Conservation (phyloP, 2,113 vertebrate species). For the Abramis brama region DNA sequence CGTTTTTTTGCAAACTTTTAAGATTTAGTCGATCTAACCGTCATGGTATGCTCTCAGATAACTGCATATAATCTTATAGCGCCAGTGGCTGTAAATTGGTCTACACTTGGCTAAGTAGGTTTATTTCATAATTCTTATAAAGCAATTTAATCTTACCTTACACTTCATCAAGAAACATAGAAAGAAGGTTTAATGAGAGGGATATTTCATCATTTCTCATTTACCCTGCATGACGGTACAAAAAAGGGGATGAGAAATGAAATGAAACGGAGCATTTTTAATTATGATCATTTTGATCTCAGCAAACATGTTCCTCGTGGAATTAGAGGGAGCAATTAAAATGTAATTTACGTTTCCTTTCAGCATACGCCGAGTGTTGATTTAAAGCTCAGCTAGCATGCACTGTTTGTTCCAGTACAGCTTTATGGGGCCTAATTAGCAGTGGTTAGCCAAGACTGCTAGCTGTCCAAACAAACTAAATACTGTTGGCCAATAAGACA, state of each 20-base stretch:
- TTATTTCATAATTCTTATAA: constrained; percentile 47
- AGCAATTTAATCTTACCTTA: constrained; percentile 54
- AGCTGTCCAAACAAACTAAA: constrained; percentile 58
- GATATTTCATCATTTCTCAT: constrained; percentile 50
- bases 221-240: constrained; percentile 27
- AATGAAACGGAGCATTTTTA: constrained; percentile 62
- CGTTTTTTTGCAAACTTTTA: constrained; percentile 5
- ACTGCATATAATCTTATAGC: neutral
- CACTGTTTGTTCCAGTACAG: constrained; percentile 60
- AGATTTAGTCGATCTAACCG: constrained; percentile 1
- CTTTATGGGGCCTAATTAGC: constrained; percentile 63
- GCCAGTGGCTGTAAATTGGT: constrained; percentile 27
- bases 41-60: constrained; percentile 15
- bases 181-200: constrained; percentile 42
- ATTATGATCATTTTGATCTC: constrained; percentile 59
- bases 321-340: constrained; percentile 59
- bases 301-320: constrained; percentile 58
- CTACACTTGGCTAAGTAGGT: constrained; percentile 2
- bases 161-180: constrained; percentile 50
- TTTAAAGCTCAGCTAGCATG: constrained; percentile 54
- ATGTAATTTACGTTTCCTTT: constrained; percentile 60
- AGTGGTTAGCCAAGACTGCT: constrained; percentile 62
- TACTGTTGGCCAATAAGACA: constrained; percentile 47
- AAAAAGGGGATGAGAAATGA: constrained; percentile 29
- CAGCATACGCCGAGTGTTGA: constrained; percentile 53